Percentiles rank a stretch among this genome's conserved stretches.
These are phyloP conservation scores for Ptiloglossa arizonensis DNA, from an alignment of 1,140 invertebrate genomes.

Conservation along the genomic window DNA sequence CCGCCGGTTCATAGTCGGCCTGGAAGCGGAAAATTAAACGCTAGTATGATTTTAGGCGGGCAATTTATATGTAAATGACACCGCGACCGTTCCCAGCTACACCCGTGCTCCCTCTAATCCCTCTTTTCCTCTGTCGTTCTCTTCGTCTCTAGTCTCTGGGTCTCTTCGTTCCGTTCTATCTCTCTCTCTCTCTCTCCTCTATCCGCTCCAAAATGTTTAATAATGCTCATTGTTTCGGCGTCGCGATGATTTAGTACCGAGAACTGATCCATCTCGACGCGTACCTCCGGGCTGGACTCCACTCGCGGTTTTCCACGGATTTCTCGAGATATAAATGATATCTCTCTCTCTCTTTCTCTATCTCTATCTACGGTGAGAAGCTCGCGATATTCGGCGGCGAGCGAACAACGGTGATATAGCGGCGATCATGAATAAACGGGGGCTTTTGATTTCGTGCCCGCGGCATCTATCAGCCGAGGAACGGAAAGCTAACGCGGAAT, in stretches of 20 bases:
- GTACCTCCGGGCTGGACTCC: constrained; percentile 11
- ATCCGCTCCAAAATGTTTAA: constrained; percentile 55
- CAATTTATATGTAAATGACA: constrained; percentile 77
- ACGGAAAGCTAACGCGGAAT: too few species aligned
- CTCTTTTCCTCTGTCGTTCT: background rate
- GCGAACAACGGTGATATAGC: constrained; percentile 37
- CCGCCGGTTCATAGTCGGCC: constrained; percentile 10
- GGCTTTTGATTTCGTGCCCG: background rate
- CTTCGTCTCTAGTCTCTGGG: too few species aligned
- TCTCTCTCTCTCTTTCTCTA: background rate
- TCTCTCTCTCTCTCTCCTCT: background rate
- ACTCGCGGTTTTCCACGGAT: constrained; percentile 38
- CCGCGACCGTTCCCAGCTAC: constrained; percentile 41
- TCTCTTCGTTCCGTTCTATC: too few species aligned
- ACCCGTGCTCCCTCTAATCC: constrained; percentile 23
- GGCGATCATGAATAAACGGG: constrained; percentile 26
- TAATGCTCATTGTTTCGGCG: constrained; percentile 56
- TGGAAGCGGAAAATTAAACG: constrained; percentile 73
- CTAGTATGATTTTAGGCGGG: constrained; percentile 73
- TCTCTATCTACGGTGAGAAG: too few species aligned
- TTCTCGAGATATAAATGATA: constrained; percentile 48
- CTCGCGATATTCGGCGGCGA: constrained; percentile 26
- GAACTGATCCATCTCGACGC: constrained; percentile 5
- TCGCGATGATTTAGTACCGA: constrained; percentile 20
- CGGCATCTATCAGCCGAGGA: constrained; percentile 8